phyloP scores from a whole-genome alignment of 2,797 vertebrate species.

The Ispidina lecontei region DNA sequence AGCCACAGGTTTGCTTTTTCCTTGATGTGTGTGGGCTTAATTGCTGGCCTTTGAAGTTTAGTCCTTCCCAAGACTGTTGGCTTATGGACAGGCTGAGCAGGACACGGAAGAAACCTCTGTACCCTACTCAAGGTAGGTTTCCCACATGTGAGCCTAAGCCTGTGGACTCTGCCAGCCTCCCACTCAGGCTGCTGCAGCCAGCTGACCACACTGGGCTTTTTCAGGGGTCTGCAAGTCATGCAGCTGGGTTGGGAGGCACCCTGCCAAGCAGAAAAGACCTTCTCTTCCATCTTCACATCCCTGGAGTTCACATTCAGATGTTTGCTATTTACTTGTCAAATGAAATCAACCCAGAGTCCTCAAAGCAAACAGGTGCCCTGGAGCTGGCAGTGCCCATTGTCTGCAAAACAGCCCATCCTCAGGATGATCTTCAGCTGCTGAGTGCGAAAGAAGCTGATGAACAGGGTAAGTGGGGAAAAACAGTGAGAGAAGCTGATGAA shows the following conservation, averaged over 20 bases:
- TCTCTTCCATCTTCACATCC: neutral
- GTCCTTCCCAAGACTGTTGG: neutral
- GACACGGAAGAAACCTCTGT: neutral
- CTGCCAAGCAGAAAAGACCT: neutral
- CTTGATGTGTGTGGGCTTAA: constrained; percentile 45
- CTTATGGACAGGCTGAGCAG: neutral
- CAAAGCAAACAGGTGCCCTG: constrained; percentile 14
- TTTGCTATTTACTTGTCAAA: neutral
- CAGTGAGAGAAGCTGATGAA: neutral
- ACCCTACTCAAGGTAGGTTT: neutral
- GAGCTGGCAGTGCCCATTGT: constrained; percentile 6
- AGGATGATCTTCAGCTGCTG: neutral
- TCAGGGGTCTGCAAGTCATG: neutral
- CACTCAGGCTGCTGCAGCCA: neutral
- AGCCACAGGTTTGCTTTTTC: neutral
- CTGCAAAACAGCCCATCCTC: neutral
- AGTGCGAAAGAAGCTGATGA: neutral
- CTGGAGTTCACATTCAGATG: constrained; percentile 20
- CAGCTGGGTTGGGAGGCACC: neutral
- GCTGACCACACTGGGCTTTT: neutral
- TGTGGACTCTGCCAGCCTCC: neutral
- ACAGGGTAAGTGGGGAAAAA: neutral
- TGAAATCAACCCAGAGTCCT: neutral
- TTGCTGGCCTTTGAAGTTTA: constrained; percentile 14
- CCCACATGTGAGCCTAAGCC: accelerated